phyloP scores from a whole-genome alignment of 2,113 vertebrate species.

The Halichoerus grypus region DNA sequence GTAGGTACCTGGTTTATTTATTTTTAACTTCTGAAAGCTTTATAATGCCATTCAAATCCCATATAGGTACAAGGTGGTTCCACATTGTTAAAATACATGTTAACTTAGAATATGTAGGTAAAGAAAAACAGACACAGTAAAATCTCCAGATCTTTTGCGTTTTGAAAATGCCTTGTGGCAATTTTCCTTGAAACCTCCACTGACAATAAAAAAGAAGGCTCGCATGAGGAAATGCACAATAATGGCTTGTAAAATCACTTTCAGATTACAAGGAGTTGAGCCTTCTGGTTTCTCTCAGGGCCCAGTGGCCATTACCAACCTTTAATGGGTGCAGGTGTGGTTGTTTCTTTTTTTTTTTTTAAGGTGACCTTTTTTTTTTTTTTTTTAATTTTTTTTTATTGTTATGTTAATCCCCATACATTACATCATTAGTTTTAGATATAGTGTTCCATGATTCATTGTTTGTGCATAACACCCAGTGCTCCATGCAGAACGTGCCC shows the following conservation, averaged over 20 bases:
- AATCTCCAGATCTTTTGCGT: constrained; percentile 39
- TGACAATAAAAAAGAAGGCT: constrained; percentile 76
- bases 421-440: too few species aligned
- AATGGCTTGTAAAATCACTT: constrained; percentile 85
- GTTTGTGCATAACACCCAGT: too few species aligned
- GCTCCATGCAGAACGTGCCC: too few species aligned
- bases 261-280: constrained; percentile 75
- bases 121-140: constrained; percentile 27
- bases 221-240: constrained; percentile 72
- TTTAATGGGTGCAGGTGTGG: constrained; percentile 80
- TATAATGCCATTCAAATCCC: not conserved
- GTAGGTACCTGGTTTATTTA: not conserved
- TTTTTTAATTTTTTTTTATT: too few species aligned
- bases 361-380: too few species aligned
- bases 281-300: constrained; percentile 76
- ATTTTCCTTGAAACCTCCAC: constrained; percentile 40
- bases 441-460: too few species aligned
- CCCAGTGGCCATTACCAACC: constrained; percentile 61
- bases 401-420: too few species aligned
- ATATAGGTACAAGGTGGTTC: not conserved
- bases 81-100: constrained; percentile 4
- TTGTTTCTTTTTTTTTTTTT: too few species aligned
- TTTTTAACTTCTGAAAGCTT: constrained; percentile 43
- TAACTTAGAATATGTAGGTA: not conserved
- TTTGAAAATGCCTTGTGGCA: constrained; percentile 30